Conservation (phyloP, 2,888 invertebrate genomes). For the Drosophila anomalata region DNA sequence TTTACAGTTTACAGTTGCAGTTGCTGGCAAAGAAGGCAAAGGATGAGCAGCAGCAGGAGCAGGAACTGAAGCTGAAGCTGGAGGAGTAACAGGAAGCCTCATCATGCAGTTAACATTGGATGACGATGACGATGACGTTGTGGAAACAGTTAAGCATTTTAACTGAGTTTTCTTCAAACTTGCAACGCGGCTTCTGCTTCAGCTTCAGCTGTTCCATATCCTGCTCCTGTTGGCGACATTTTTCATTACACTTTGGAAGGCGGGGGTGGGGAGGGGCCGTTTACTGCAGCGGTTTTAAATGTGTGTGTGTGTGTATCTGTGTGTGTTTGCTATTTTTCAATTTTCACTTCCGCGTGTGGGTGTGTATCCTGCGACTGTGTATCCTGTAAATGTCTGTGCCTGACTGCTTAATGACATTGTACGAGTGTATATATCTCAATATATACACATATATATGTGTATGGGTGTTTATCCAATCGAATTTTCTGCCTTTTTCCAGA, state of each 20-base stretch:
- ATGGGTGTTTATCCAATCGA: slow-evolving; percentile 71
- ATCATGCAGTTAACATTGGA: slow-evolving; percentile 43
- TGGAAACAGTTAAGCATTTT: slow-evolving; percentile 73
- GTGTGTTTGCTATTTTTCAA: slow-evolving; percentile 76
- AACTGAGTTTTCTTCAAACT: slow-evolving; percentile 71
- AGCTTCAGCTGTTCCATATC: slow-evolving; percentile 11
- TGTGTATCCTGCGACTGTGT: slow-evolving; percentile 17
- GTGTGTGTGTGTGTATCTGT: slow-evolving; percentile 70
- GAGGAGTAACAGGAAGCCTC: slow-evolving; percentile 24
- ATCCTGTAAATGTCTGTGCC: slow-evolving; percentile 40
- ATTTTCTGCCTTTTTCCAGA: slow-evolving; percentile 86
- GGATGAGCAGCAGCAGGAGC: not conserved
- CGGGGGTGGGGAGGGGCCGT: slow-evolving; percentile 9
- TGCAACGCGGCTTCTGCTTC: slow-evolving; percentile 19
- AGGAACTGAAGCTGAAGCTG: not conserved
- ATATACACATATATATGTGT: slow-evolving; percentile 27
- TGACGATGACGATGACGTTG: slow-evolving; percentile 42
- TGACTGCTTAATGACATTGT: slow-evolving; percentile 49
- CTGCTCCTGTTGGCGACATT: slow-evolving; percentile 60
- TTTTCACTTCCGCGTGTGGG: slow-evolving; percentile 68
- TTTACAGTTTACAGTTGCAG: slow-evolving; percentile 51
- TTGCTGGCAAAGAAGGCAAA: slow-evolving; percentile 4
- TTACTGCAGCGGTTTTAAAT: slow-evolving; percentile 35
- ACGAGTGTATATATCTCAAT: slow-evolving; percentile 25
- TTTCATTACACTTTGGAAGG: slow-evolving; percentile 69